These are phyloP conservation scores for Ursus arctos DNA, from an alignment of 2,113 vertebrate genomes.

Conservation along the genomic window DNA sequence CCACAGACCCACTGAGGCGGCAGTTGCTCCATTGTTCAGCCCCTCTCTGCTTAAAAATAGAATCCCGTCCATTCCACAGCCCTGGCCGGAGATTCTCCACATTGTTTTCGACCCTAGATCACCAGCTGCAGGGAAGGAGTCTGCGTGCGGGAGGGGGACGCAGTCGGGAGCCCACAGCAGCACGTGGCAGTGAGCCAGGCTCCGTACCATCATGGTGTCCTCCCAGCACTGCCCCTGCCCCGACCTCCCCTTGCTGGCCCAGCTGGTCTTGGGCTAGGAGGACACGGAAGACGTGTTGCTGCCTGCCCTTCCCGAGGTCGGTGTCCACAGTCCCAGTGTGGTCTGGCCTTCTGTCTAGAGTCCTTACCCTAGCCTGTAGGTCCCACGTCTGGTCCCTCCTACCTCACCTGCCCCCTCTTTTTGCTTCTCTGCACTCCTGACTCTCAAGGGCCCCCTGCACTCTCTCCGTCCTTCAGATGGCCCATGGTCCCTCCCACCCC, in stretches of 20 bases:
- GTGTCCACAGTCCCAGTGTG: background rate
- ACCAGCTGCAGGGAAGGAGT: background rate
- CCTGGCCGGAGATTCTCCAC: constrained; percentile 59
- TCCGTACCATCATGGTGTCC: background rate
- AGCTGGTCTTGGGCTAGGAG: background rate
- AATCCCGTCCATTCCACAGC: background rate
- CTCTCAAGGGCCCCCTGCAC: background rate
- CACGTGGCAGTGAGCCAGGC: accelerated
- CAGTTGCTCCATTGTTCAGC: constrained; percentile 21
- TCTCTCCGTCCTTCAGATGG: accelerated
- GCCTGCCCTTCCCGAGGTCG: background rate
- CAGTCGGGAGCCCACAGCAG: background rate
- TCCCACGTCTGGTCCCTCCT: background rate
- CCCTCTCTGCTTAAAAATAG: constrained; percentile 77
- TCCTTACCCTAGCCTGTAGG: accelerated
- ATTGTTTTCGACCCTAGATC: constrained; percentile 10
- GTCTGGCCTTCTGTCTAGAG: background rate
- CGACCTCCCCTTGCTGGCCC: no score
- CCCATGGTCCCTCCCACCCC: accelerated
- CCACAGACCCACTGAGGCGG: background rate
- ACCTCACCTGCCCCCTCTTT: accelerated
- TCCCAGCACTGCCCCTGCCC: no score
- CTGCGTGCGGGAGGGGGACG: accelerated
- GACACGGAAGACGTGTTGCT: background rate
- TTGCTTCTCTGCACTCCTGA: accelerated